A percentile compares a stretch with the other conserved stretches of the same genome.
Evolutionary conservation across 2,113 vertebrate genomes (phyloP).

Genomic region (Austrofundulus limnaeus): DNA sequence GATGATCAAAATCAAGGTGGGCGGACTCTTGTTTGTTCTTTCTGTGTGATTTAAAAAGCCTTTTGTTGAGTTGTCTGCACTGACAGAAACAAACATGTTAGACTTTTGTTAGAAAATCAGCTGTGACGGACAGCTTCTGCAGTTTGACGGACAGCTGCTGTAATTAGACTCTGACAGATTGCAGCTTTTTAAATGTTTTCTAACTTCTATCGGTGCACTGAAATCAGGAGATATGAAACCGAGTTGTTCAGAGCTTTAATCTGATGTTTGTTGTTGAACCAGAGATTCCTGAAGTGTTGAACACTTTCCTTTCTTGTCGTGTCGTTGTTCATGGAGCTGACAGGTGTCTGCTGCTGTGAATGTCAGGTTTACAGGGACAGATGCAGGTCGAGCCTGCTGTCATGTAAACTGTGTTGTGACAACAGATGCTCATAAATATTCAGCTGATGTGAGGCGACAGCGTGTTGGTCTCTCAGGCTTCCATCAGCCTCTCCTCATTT

Average conservation of each 20-base stretch:
- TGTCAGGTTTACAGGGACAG: constrained; percentile 7
- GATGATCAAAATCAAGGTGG: constrained; percentile 91
- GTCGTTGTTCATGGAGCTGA: too few species aligned
- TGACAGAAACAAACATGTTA: background rate
- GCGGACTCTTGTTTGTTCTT: background rate
- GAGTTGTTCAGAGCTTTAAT: too few species aligned
- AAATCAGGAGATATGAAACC: too few species aligned
- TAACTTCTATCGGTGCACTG: too few species aligned
- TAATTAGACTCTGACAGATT: background rate
- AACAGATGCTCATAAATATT: constrained; percentile 57
- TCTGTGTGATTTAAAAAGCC: too few species aligned
- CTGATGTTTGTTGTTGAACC: too few species aligned
- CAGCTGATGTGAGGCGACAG: constrained; percentile 4
- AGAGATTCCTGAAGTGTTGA: too few species aligned
- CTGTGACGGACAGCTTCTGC: background rate
- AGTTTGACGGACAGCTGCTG: constrained; percentile 16
- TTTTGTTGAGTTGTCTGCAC: background rate
- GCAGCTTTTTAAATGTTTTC: too few species aligned
- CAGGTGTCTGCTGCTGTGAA: background rate
- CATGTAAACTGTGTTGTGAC: constrained; percentile 9
- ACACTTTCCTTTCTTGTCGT: too few species aligned
- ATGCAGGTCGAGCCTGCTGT: background rate
- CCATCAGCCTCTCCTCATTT: too few species aligned
- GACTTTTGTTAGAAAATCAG: too few species aligned
- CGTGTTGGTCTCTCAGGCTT: constrained; percentile 10